A percentile compares a stretch with the other conserved stretches of the same genome.
phyloP scores from a whole-genome alignment of 1,140 invertebrate genomes.

The Acromyrmex heyeri region DNA sequence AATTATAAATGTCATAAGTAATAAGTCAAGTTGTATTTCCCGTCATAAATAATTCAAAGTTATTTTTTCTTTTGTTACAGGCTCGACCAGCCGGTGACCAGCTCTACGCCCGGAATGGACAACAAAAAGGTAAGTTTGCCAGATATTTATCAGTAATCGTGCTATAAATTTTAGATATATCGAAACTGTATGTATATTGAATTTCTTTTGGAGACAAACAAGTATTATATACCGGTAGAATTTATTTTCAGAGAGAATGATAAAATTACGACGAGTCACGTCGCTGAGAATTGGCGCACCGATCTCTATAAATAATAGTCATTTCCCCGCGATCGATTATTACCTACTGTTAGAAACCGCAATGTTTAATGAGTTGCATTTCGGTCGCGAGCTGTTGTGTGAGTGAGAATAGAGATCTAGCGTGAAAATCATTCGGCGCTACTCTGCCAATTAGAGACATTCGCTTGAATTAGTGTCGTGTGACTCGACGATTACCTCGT shows the following conservation, averaged over 20 bases:
- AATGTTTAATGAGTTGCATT: slow-evolving; percentile 50
- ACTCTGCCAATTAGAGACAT: slow-evolving; percentile 36
- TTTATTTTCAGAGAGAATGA: not conserved
- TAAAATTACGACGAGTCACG: slow-evolving; percentile 18
- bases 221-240: not conserved
- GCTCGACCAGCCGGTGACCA: slow-evolving; percentile 90
- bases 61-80: slow-evolving; percentile 85
- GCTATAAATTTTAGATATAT: not conserved
- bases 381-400: not conserved
- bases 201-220: not conserved
- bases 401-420: not conserved
- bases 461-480: slow-evolving; percentile 43
- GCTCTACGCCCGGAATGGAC: slow-evolving; percentile 89
- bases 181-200: not conserved
- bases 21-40: not conserved
- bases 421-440: not conserved
- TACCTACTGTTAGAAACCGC: slow-evolving; percentile 47
- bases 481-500: slow-evolving; percentile 32
- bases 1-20: not conserved
- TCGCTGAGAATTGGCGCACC: not conserved
- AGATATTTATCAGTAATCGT: not conserved
- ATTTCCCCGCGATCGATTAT: slow-evolving; percentile 39
- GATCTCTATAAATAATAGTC: slow-evolving; percentile 27
- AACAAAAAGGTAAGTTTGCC: slow-evolving; percentile 87
- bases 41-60: not conserved